A percentile compares a stretch with the other conserved stretches of the same genome.
phyloP scores from a whole-genome alignment of 2,797 vertebrate species.

The Rostrhamus sociabilis region DNA sequence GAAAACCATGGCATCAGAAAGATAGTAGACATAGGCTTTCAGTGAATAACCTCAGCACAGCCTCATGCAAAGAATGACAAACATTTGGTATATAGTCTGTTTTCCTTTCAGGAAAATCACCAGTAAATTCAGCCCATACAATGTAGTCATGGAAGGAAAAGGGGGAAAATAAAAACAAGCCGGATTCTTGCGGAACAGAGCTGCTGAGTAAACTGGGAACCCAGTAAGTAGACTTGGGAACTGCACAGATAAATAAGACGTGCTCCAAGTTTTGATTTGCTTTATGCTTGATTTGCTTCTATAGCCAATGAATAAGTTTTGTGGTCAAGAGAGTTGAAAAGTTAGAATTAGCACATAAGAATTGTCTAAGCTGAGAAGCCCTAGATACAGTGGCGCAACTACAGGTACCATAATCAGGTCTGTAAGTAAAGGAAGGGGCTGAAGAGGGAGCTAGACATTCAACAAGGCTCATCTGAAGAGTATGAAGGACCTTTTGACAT shows the following conservation, averaged over 20 bases:
- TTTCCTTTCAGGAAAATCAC: background rate
- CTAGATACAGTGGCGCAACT: background rate
- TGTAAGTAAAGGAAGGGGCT: background rate
- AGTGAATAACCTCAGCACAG: background rate
- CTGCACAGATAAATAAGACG: background rate
- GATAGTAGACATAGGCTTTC: background rate
- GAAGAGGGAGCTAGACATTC: background rate
- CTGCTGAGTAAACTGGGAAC: background rate
- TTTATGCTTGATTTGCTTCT: background rate
- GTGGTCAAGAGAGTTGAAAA: background rate
- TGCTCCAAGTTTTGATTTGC: background rate
- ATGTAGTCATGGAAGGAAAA: background rate
- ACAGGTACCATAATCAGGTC: background rate
- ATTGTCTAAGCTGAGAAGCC: accelerated
- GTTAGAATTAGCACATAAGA: background rate
- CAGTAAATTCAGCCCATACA: background rate
- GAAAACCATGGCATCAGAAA: background rate
- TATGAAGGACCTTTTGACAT: background rate
- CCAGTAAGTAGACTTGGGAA: background rate
- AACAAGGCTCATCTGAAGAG: background rate
- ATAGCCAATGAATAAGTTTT: background rate
- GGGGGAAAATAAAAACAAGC: background rate
- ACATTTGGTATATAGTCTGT: background rate
- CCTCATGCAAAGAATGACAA: background rate
- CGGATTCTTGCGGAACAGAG: background rate